Percentiles rank a stretch among this genome's conserved stretches.
phyloP scores from a whole-genome alignment of 2,888 invertebrate species.

The Nemotelus pantherinus region DNA sequence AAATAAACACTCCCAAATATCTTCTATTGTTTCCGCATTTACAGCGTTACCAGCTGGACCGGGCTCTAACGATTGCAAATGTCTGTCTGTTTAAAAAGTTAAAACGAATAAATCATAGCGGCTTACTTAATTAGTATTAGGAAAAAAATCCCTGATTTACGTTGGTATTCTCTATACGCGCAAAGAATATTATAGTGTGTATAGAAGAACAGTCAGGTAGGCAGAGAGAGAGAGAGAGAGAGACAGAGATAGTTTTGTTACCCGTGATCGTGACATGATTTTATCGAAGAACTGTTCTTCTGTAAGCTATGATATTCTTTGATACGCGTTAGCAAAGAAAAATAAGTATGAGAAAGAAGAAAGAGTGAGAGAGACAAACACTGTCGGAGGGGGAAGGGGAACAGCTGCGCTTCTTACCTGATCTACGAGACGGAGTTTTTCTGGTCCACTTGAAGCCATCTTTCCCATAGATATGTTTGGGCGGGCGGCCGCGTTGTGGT shows the following conservation, averaged over 20 bases:
- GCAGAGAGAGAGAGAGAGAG: no score
- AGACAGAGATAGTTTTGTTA: no score
- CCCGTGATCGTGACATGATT: no score
- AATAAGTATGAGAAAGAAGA: no score
- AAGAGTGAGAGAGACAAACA: no score
- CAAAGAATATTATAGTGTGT: no score
- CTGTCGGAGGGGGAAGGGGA: neutral
- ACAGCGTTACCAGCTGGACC: neutral
- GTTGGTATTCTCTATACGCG: no score
- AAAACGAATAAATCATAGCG: neutral
- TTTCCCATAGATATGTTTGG: conserved; percentile 14
- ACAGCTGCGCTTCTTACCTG: neutral
- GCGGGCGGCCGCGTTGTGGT: conserved; percentile 15
- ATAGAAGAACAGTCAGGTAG: no score
- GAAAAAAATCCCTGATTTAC: neutral
- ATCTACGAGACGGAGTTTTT: neutral
- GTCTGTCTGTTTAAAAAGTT: neutral
- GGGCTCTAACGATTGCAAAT: neutral
- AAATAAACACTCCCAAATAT: neutral
- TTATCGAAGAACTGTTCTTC: no score
- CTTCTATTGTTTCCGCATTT: neutral
- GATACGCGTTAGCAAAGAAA: no score
- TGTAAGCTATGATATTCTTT: no score
- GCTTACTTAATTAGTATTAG: neutral
- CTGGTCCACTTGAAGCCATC: conserved; percentile 2